phyloP scores from a whole-genome alignment of 2,888 invertebrate genomes.

The Aricia artaxerxes region DNA sequence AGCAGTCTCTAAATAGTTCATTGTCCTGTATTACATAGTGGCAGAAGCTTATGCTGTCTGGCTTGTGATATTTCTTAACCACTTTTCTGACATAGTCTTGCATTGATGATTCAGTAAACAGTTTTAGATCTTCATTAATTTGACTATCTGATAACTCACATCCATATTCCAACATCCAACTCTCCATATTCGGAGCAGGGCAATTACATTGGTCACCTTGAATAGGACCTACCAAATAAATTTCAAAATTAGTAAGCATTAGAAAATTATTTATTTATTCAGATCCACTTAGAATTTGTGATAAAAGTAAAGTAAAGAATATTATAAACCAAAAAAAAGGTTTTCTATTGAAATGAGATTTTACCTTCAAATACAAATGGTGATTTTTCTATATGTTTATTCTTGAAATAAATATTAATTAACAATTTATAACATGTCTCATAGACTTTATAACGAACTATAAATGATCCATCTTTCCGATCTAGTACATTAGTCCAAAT shows the following conservation, averaged over 20 bases:
- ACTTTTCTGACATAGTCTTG: conserved; percentile 82
- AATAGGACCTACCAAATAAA: conserved; percentile 79
- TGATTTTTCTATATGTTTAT: conserved; percentile 82
- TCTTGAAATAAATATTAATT: conserved; percentile 84
- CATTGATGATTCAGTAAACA: conserved; percentile 87
- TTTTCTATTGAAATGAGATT: neutral
- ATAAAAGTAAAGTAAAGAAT: neutral
- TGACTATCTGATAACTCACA: conserved; percentile 84
- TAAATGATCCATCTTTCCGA: conserved; percentile 90
- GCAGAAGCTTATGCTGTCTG: conserved; percentile 91
- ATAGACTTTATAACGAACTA: conserved; percentile 90
- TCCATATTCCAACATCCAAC: conserved; percentile 85
- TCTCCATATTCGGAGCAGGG: conserved; percentile 81
- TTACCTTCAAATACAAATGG: conserved; percentile 84
- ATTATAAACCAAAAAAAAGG: neutral
- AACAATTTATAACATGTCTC: conserved; percentile 86
- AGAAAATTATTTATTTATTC: neutral
- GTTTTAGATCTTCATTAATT: conserved; percentile 85
- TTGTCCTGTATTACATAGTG: conserved; percentile 93
- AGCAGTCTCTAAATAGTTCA: conserved; percentile 91
- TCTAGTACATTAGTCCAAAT: conserved; percentile 89
- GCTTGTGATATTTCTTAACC: conserved; percentile 86
- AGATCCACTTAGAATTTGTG: no score
- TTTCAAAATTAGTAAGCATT: neutral
- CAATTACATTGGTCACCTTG: conserved; percentile 93